These are phyloP conservation scores for Equus quagga DNA, from an alignment of 2,113 vertebrate genomes.

Conservation along the genomic window DNA sequence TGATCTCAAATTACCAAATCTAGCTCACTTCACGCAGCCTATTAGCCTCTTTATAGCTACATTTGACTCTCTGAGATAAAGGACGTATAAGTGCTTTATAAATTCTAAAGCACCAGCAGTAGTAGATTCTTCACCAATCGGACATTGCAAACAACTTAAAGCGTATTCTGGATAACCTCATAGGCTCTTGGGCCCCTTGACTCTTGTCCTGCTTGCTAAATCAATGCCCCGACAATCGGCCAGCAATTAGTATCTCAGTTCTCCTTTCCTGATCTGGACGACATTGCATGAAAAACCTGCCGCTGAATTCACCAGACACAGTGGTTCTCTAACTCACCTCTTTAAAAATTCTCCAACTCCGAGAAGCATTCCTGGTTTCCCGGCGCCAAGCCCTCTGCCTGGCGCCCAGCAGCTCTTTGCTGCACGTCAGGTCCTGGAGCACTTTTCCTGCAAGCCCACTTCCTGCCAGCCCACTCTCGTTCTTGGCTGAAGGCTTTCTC, in stretches of 20 bases:
- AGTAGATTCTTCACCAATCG: not conserved
- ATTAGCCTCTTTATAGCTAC: not conserved
- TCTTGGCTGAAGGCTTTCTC: not conserved
- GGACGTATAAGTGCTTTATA: not conserved
- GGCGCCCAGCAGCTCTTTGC: fast-evolving
- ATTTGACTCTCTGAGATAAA: slow-evolving; percentile 37
- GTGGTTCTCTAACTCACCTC: fast-evolving
- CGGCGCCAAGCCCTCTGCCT: fast-evolving
- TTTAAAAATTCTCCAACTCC: no score
- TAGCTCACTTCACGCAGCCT: not conserved
- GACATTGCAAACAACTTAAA: not conserved
- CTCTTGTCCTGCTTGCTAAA: not conserved
- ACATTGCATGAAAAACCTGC: fast-evolving
- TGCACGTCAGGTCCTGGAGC: fast-evolving
- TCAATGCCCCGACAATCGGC: fast-evolving
- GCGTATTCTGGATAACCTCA: not conserved
- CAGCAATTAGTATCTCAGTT: fast-evolving
- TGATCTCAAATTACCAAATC: not conserved
- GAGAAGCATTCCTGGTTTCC: no score
- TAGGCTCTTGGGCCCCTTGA: not conserved
- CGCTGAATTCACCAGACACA: fast-evolving
- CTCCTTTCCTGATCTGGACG: not conserved
- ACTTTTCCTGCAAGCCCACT: not conserved
- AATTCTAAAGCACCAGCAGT: not conserved
- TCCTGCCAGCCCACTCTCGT: fast-evolving